Conservation (phyloP, 2,113 vertebrate genomes). For the Lycocorax pyrrhopterus region DNA sequence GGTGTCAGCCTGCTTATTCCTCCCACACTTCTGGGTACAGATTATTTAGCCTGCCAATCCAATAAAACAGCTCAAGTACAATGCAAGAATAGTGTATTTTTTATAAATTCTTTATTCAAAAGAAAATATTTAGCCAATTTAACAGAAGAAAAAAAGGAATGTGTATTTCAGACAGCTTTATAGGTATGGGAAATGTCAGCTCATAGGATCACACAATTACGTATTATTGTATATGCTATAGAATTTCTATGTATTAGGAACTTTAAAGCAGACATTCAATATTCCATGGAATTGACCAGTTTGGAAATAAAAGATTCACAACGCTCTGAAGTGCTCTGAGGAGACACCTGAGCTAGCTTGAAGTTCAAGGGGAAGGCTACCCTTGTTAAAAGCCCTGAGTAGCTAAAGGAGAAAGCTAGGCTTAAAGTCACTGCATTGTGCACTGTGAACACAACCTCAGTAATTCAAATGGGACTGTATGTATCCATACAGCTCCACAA, state of each 20-base stretch:
- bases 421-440: not conserved
- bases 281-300: not conserved
- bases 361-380: not conserved
- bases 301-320: not conserved
- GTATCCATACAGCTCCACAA: not conserved
- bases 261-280: not conserved
- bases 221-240: not conserved
- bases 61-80: not conserved
- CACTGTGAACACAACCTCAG: not conserved
- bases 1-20: not conserved
- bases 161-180: not conserved
- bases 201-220: not conserved
- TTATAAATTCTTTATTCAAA: not conserved
- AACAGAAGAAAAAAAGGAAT: not conserved
- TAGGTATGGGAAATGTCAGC: not conserved
- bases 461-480: not conserved
- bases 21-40: not conserved
- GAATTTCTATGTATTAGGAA: not conserved
- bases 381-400: not conserved
- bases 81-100: not conserved
- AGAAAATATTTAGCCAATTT: not conserved
- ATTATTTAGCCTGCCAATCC: not conserved
- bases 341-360: not conserved
- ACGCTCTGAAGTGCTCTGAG: not conserved
- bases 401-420: not conserved